Evolutionary conservation across 2,888 invertebrate genomes (phyloP), one percentile per base, ranked within the genome.

Genomic region (Prosapia bicincta): DNA sequence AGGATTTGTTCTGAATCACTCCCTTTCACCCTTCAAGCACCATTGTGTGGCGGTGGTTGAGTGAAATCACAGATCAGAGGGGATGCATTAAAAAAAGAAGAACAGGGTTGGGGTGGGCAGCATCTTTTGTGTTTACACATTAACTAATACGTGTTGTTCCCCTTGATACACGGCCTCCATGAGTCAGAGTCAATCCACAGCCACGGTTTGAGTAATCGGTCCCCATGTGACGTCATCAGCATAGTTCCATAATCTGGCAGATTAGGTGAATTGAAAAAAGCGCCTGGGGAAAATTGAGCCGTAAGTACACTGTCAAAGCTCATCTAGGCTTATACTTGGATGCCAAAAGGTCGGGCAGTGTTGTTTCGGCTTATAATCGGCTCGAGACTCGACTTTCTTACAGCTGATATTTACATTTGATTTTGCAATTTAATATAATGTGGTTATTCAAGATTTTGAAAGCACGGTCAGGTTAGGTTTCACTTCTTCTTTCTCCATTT

Each of bases 11-110:
- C 65, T 74, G 74, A 74, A 30, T 74, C 74, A 74, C 69, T 30
- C 74, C 74, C 74, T 74, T 69, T 65, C 69, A 20, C 69, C 74
- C 74, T 54, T 69, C 54, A 54, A 71, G 67, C 32, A 28, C 28
- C 32, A 54, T 54, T 54, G 54, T 54, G 54, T 54, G 54, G 20
- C 72, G 26, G 30, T 30, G 32, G 68, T 43, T 74, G 74, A 74
- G 74, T 74, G 74, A 74, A 74, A 74, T 74, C 74, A 74, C 74
- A 32, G 74, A 74, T 74, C 74, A 74, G 71, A 23, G 72, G 74
- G 74, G 74, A 54, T 69, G 74, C 69, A 74, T 74, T 74, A 74
- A 74, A 77, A 74, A 77, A 72, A 30, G 43, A 25, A 43, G 71
- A 38, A 71, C 43, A 69, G 69, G 69, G 69, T 26, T 54, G 74